Conservation (phyloP, 2,888 invertebrate genomes). For the Loripinus fragilis region DNA sequence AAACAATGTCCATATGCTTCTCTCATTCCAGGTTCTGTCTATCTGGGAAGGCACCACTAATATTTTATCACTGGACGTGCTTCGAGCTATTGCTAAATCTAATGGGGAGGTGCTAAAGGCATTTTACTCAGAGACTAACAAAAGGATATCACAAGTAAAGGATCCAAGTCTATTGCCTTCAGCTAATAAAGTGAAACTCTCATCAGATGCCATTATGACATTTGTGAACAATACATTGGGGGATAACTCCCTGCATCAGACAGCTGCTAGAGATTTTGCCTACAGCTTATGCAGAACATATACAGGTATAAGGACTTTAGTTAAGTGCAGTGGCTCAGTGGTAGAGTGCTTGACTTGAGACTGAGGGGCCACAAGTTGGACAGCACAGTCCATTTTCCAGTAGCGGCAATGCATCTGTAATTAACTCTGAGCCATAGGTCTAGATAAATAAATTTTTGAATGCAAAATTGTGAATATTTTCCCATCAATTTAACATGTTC, state of each 20-base stretch:
- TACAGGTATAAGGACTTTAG: no score
- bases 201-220: slow-evolving; percentile 51
- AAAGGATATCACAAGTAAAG: slow-evolving; percentile 63
- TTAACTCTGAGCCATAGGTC: no score
- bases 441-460: no score
- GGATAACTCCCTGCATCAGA: slow-evolving; percentile 71
- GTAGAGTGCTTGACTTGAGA: no score
- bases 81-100: slow-evolving; percentile 84
- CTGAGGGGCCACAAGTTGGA: no score
- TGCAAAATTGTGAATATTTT: no score
- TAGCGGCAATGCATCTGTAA: no score
- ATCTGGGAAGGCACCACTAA: slow-evolving; percentile 87
- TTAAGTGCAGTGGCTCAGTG: no score
- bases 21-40: slow-evolving; percentile 83
- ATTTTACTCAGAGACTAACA: slow-evolving; percentile 76
- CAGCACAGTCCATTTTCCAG: no score
- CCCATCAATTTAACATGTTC: no score
- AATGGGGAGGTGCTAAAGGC: slow-evolving; percentile 83
- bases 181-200: slow-evolving; percentile 63
- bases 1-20: no score
- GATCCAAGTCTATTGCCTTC: slow-evolving; percentile 52
- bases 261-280: slow-evolving; percentile 85
- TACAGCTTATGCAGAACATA: slow-evolving; percentile 84
- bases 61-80: slow-evolving; percentile 85
- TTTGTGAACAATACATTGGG: slow-evolving; percentile 42